Evolutionary conservation across 2,113 vertebrate genomes (phyloP).

Genomic region (Leptodactylus fuscus): DNA sequence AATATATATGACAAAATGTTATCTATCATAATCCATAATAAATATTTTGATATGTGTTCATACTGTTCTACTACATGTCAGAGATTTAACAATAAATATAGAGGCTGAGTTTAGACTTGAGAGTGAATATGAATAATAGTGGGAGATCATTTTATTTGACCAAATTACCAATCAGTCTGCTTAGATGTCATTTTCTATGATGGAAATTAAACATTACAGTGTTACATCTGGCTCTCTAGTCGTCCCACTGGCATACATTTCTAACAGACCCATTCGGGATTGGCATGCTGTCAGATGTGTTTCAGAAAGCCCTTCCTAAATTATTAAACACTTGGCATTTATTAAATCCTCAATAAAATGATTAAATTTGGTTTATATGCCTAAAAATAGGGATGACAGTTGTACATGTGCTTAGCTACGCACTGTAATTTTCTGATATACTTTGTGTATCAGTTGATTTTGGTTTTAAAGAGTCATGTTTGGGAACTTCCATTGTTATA

Average conservation of each 20-base stretch:
- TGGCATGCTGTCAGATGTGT: conserved; percentile 26
- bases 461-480: not conserved
- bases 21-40: too few species aligned
- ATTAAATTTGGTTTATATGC: not conserved
- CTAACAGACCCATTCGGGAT: conserved; percentile 15
- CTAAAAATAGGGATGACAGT: not conserved
- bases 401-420: not conserved
- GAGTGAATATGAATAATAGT: not conserved
- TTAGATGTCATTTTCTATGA: conserved; percentile 46
- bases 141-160: conserved; percentile 1
- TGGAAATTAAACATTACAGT: not conserved
- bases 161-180: conserved; percentile 18
- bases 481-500: not conserved
- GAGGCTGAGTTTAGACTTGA: not conserved
- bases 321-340: conserved; percentile 49
- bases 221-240: conserved; percentile 43
- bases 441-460: not conserved
- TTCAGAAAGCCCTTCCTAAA: conserved; percentile 43
- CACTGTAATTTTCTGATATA: not conserved
- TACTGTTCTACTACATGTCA: not conserved
- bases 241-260: conserved; percentile 30
- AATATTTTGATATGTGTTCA: too few species aligned
- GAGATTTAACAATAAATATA: not conserved
- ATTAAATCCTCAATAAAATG: conserved; percentile 1
- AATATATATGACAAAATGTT: too few species aligned